Base-by-base conservation (phyloP, 2,888 invertebrate species). In the Hedychridium roseum region DNA sequence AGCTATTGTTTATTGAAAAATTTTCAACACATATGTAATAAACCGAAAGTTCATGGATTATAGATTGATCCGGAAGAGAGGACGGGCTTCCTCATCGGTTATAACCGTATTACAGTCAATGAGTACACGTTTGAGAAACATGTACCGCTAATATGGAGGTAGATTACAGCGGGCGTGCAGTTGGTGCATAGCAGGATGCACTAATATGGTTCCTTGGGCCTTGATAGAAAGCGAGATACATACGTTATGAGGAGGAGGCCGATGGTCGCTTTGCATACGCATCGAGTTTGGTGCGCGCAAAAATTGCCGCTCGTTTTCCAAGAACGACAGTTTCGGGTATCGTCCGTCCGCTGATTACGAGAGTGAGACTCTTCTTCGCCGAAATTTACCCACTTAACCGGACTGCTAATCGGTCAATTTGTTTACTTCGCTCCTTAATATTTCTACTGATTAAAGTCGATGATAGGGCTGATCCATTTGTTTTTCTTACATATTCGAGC, bases 151-250 rank as follows among this genome's bases (percentile, higher is more conserved):
- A 66, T 65, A 65, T 52, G 66, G 63, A 40, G 28, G 6, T 30
- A n/a, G 14, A 30, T 30, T 40, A 26, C 38, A 23, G 23, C 38
- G 11, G 38, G 9, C 27, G 11, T 36, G 18, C 36, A 12, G 38
- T 28, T 39, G 28, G 39, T 64, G 64, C 62, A 56, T 60, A 53
- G 63, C 63, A 61, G 63, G 71, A 66, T 66, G 68, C 58, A 66
- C 71, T 68, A 71, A 73, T 73, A 73, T 71, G 72, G 71, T 68
- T 67, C 61, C 64, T 62, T 60, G 55, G 38, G 57, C 55, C 35
- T 45, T 44, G 68, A 68, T 68, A 65, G 64, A 68, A 57, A 68
- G 66, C 54, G 63, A 60, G 67, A 69, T 68, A 62, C 62, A 67
- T 66, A 65, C 65, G 61, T 64, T 62, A 62, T 64, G 64, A 62